Percentiles rank a stretch among this genome's conserved stretches.
These are phyloP conservation scores for Barypeithes pellucidus DNA, from an alignment of 2,888 invertebrate genomes.

Conservation along the genomic window DNA sequence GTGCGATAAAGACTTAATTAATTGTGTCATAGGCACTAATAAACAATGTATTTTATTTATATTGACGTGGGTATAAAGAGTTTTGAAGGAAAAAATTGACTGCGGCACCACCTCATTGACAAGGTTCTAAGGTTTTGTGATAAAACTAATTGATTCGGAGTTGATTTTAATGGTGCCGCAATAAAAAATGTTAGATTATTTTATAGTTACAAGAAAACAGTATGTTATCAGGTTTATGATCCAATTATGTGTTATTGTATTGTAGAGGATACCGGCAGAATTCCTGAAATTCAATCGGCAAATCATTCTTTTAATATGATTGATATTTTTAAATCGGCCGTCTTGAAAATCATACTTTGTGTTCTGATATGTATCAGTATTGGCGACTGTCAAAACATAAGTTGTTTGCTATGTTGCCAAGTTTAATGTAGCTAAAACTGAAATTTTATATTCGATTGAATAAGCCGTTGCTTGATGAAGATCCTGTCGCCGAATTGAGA, in stretches of 20 bases:
- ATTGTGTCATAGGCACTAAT: slow-evolving; percentile 60
- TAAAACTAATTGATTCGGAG: slow-evolving; percentile 46
- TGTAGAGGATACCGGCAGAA: not conserved
- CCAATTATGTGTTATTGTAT: no score
- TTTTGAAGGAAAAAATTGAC: slow-evolving; percentile 28
- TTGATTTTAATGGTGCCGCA: slow-evolving; percentile 16
- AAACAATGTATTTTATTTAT: slow-evolving; percentile 59
- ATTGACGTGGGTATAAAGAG: slow-evolving; percentile 39
- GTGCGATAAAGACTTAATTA: slow-evolving; percentile 59
- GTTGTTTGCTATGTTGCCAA: no score
- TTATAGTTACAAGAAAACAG: not conserved
- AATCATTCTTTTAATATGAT: no score
- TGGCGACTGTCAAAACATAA: no score
- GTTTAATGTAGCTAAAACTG: no score
- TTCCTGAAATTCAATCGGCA: not conserved
- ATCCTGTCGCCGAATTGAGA: no score
- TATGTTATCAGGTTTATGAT: no score
- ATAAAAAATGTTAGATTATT: not conserved
- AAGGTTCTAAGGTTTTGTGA: slow-evolving; percentile 35
- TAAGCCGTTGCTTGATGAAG: no score
- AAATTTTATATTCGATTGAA: no score
- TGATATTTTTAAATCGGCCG: no score
- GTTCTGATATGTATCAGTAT: no score
- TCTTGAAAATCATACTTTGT: no score
- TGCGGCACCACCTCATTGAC: slow-evolving; percentile 34